phyloP scores from a whole-genome alignment of 1,140 invertebrate genomes.

The Venustaconcha ellipsiformis region DNA sequence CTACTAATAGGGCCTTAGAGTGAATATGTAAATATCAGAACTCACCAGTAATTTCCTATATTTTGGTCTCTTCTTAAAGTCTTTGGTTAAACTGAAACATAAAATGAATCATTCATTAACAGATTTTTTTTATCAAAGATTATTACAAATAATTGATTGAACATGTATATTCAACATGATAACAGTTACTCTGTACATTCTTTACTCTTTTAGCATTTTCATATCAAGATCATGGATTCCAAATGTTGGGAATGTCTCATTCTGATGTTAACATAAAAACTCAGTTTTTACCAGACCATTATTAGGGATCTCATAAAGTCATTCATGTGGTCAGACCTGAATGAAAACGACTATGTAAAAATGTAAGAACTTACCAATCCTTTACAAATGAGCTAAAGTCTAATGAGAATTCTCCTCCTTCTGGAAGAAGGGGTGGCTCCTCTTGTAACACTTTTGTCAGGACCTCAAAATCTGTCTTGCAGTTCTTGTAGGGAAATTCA shows the following conservation, averaged over 20 bases:
- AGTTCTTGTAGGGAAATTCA: slow-evolving; percentile 69
- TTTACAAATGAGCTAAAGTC: slow-evolving; percentile 68
- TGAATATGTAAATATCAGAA: not conserved
- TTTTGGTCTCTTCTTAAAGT: slow-evolving; percentile 90
- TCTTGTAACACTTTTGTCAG: slow-evolving; percentile 67
- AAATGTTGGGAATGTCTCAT: not conserved
- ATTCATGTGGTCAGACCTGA: not conserved
- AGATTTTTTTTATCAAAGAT: not conserved
- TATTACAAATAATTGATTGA: not conserved
- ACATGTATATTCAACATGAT: not conserved
- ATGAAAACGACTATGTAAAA: not conserved
- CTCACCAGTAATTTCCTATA: slow-evolving; percentile 88
- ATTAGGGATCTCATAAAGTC: not conserved
- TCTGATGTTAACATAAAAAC: not conserved
- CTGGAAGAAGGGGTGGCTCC: slow-evolving; percentile 64
- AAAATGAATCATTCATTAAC: slow-evolving; percentile 35
- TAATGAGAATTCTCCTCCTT: slow-evolving; percentile 59
- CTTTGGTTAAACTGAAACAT: slow-evolving; percentile 89
- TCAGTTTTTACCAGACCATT: not conserved
- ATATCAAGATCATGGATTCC: too few species aligned
- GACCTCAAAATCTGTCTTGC: slow-evolving; percentile 70
- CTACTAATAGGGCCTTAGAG: too few species aligned
- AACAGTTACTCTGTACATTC: too few species aligned
- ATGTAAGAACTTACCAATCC: slow-evolving; percentile 61
- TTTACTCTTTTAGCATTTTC: too few species aligned